Evolutionary conservation across 1,140 invertebrate genomes (phyloP), one percentile per base, ranked within the genome.

Genomic region (Anagrus nilaparvatae): DNA sequence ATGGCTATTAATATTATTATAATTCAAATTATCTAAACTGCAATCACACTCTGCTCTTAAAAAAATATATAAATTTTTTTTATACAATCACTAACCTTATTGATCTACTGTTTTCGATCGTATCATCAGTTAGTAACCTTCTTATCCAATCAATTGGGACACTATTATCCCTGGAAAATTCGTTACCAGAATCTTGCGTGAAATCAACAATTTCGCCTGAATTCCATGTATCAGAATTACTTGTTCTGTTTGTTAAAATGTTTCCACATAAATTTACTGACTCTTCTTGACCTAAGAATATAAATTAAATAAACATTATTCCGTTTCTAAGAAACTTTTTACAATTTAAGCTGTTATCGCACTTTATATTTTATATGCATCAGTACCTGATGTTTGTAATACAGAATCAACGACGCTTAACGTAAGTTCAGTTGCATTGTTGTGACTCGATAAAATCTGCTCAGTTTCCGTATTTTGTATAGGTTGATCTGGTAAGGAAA

Each of bases 361-460:
- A 60, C 59, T 56, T 37, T 51, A 49, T 30, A 62, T 34, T 55
- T 56, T 53, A 6, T 50, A 59, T 2, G 58, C 52, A 50, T 59
- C 61, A 13, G 56, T 54, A 2, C 58, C 50, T 16, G 54, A 56
- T 0, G 62, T 53, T 19, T 51, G 51, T 3, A 65, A 43, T 14
- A 65, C 59, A 5, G 65, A 67, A 38, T 65, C 61, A 0, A 67
- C 59, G 17, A 69, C 58, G 36, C 55, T 65, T 36, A 65, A 61
- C 0, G 64, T 62, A 3, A 67, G 49, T 40, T 65, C 61, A 8
- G 63, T 46, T 1, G 60, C 59, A 47, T n/a, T 14, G 30, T 24
- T 14, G 29, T 19, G 1, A 30, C 21, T 55, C 58, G 5, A 53
- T 35, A 43, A 48, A 52, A 5, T 51, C 44, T 3, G 53, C 43